These are phyloP conservation scores for Drosophila anceps DNA, from an alignment of 2,888 invertebrate species.

Conservation along the genomic window DNA sequence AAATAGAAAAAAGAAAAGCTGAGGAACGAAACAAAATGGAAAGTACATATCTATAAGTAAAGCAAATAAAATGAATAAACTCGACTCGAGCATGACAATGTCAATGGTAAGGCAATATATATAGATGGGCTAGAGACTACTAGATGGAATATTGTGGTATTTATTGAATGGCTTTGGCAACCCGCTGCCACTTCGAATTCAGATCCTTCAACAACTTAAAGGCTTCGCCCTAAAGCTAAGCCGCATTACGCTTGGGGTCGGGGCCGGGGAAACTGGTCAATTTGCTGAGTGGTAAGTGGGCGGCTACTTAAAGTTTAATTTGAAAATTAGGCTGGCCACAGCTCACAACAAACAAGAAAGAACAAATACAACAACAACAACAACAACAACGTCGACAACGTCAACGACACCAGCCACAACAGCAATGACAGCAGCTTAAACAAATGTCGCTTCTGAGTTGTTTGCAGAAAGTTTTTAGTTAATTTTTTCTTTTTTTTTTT, in stretches of 20 bases:
- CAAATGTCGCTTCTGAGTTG: slow-evolving; percentile 71
- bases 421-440: slow-evolving; percentile 57
- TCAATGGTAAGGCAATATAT: slow-evolving; percentile 58
- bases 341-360: slow-evolving; percentile 36
- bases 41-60: slow-evolving; percentile 58
- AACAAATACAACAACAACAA: slow-evolving; percentile 22
- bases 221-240: slow-evolving; percentile 43
- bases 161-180: slow-evolving; percentile 73
- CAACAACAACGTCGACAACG: slow-evolving; percentile 7
- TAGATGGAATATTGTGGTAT: slow-evolving; percentile 74
- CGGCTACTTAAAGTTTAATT: slow-evolving; percentile 73
- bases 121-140: slow-evolving; percentile 17
- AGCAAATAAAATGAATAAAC: slow-evolving; percentile 78
- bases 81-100: slow-evolving; percentile 69
- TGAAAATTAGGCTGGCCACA: slow-evolving; percentile 56
- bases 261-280: slow-evolving; percentile 36
- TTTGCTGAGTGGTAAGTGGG: slow-evolving; percentile 36
- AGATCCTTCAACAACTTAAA: slow-evolving; percentile 47
- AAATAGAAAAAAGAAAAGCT: slow-evolving; percentile 44
- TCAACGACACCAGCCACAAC: slow-evolving; percentile 31
- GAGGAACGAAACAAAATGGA: slow-evolving; percentile 46
- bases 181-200: slow-evolving; percentile 19
- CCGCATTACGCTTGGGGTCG: slow-evolving; percentile 31
- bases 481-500: slow-evolving; percentile 66
- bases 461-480: slow-evolving; percentile 69